Evolutionary conservation across 2,888 invertebrate species (phyloP), one percentile per base, ranked within the genome.

Genomic region (Ariolimax columbianus): DNA sequence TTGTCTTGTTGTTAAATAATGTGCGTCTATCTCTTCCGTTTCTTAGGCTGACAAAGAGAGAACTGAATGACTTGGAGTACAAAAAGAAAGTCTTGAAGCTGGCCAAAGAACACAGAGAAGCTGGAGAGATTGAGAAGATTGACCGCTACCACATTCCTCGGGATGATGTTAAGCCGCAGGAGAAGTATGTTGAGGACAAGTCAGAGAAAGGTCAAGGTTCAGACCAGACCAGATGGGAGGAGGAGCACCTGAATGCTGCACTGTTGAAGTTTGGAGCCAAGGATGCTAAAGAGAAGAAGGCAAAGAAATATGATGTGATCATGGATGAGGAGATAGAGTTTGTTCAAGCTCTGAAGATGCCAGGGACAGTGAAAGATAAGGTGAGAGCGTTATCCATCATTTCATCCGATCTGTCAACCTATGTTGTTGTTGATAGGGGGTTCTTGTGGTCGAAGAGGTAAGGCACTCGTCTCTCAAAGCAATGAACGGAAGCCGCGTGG

Each of bases 301-400:
- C 94, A 92, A 94, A 95, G 87, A 97, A 98, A 89, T 99, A 99
- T 95, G 98, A 99, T 88, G 95, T 98, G 51, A 95, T 99, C 55
- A 94, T 99, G 89, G 98, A 99, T 93, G 99, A 99, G 94, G 97
- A 99, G 94, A 98, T 99, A 91, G 98, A 99, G 93, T 99, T 99
- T 94, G 97, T 99, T 87, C 98, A 99, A 90, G 94, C 95, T 0
- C 89, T 95, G 43, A 94, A 94, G 87, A 94, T 95, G 93, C 94
- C 95, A 4, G 95, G 95, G 40, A 66, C 75, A 47, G 1, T 75
- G 33, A 75, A 75, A 75, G 75, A 75, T 51, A 75, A 75, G 51
- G 75, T 75, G 19, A 51, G 30, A 75, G 51, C n/a, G 14, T 43
- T 30, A n/a, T 75, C 6, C 26, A 47, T n/a, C 30, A 47, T 47